Evolutionary conservation across 2,888 invertebrate genomes (phyloP).

Genomic region (Cheilosia impressa): DNA sequence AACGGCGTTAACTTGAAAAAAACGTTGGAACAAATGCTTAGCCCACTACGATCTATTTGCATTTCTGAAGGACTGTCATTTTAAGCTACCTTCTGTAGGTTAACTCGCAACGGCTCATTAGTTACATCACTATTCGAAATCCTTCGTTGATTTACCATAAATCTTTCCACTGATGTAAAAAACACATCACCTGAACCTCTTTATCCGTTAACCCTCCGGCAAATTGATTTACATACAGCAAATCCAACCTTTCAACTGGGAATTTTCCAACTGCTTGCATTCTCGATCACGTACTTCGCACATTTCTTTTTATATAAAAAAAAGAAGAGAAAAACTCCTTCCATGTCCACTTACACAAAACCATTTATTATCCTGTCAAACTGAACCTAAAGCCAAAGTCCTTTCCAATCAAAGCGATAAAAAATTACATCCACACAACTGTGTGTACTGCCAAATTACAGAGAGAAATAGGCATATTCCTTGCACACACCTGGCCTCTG

Average conservation of each 20-base stretch:
- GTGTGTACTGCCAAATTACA: conserved; percentile 65
- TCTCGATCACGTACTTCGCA: conserved; percentile 23
- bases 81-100: too few species aligned
- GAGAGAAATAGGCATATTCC: conserved; percentile 44
- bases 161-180: background rate
- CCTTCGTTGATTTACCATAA: background rate
- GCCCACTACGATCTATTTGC: too few species aligned
- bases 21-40: too few species aligned
- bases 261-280: conserved; percentile 21
- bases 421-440: conserved; percentile 59
- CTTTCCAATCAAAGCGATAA: conserved; percentile 62
- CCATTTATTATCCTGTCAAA: conserved; percentile 73
- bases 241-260: conserved; percentile 25
- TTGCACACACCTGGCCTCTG: conserved; percentile 56
- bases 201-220: conserved; percentile 13
- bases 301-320: conserved; percentile 1
- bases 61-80: too few species aligned
- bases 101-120: background rate
- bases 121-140: background rate
- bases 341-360: conserved; percentile 16
- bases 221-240: conserved; percentile 52
- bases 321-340: background rate
- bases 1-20: too few species aligned
- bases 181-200: conserved; percentile 2
- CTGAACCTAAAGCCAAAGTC: conserved; percentile 30